Base-by-base conservation (phyloP, 2,113 vertebrate species). In the Gasterosteus aculeatus region DNA sequence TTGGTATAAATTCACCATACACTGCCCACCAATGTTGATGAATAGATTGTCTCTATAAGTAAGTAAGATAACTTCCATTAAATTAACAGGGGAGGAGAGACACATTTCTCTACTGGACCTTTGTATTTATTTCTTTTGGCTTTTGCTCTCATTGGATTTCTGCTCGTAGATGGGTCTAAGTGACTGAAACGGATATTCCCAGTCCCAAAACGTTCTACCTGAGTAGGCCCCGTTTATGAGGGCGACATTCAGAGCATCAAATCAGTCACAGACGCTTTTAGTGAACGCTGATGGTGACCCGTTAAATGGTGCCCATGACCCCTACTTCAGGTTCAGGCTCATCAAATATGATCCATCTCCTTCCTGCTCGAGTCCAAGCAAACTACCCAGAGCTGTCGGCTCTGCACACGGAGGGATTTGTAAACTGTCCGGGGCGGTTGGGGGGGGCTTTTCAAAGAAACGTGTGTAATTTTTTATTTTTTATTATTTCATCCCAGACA, bases 401-500 rank as follows among this genome's bases (percentile, higher is more conserved):
- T 78, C 39, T 54, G 38, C 33, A 61, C 44, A 39, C 41, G 51
- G 16, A 39, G 57, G 46, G 77, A 75, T 83, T 85, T 83, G 29
- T 66, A 69, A 72, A 59, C 31, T 69, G 49, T 76, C 78, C 1
- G 10, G n/a, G 10, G 35, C 7, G 35, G 35, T 38, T 7, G n/a
- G 22, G 51, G 3, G 15, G 14, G 33, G 7, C 44, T 9, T 81
- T 73, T 69, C 38, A 67, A 44, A 69, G 39, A 74, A 69, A 63
- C 68, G 10, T 64, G 47, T 42, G 26, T 75, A 18, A 83, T 73
- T 69, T 4, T 64, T 81, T 75, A 80, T 73, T 69, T 5, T 64
- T 81, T 78, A 66, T 42, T 65, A 47, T 65, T 78, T 64, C 54
- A 72, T 72, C 22, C 71, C 35, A 79, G 39, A 3, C 75, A 59